Percentiles rank a stretch among this genome's conserved stretches.
These are phyloP conservation scores for Schizotus pectinicornis DNA, from an alignment of 2,888 invertebrate genomes.

Conservation along the genomic window DNA sequence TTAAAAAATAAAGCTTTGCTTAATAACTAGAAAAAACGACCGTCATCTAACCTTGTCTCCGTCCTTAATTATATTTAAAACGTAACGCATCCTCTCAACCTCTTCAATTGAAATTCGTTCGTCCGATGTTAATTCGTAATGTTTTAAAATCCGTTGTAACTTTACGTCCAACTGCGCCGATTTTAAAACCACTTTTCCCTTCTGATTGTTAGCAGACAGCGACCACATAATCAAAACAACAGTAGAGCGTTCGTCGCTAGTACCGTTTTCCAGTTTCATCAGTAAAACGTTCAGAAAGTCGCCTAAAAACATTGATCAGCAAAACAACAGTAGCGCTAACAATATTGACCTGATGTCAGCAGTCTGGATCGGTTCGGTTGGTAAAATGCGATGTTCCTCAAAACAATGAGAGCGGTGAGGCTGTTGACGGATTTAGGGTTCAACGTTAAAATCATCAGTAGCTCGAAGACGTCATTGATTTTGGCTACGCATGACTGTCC, in stretches of 20 bases:
- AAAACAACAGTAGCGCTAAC: constrained; percentile 4
- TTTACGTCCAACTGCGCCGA: constrained; percentile 59
- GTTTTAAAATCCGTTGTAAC: constrained; percentile 59
- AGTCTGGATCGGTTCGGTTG: constrained; percentile 61
- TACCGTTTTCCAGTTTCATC: constrained; percentile 57
- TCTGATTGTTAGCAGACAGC: constrained; percentile 72
- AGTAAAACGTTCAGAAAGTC: constrained; percentile 61
- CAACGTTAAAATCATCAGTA: constrained; percentile 51
- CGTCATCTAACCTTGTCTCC: constrained; percentile 26
- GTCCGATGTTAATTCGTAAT: constrained; percentile 51
- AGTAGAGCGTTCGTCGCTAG: constrained; percentile 58
- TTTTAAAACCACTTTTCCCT: constrained; percentile 65
- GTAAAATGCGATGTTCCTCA: constrained; percentile 65
- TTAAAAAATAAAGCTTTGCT: constrained; percentile 9
- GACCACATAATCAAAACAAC: constrained; percentile 69
- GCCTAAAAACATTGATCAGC: constrained; percentile 51
- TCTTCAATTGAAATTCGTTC: constrained; percentile 46
- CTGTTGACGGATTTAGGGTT: constrained; percentile 47
- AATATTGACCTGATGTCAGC: constrained; percentile 59
- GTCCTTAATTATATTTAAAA: constrained; percentile 49
- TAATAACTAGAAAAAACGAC: background rate
- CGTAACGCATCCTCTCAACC: constrained; percentile 49
- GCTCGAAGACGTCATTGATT: constrained; percentile 53
- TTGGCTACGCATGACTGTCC: constrained; percentile 63
- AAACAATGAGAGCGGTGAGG: constrained; percentile 58